phyloP scores from a whole-genome alignment of 2,888 invertebrate species.

The Patella ulyssiponensis region DNA sequence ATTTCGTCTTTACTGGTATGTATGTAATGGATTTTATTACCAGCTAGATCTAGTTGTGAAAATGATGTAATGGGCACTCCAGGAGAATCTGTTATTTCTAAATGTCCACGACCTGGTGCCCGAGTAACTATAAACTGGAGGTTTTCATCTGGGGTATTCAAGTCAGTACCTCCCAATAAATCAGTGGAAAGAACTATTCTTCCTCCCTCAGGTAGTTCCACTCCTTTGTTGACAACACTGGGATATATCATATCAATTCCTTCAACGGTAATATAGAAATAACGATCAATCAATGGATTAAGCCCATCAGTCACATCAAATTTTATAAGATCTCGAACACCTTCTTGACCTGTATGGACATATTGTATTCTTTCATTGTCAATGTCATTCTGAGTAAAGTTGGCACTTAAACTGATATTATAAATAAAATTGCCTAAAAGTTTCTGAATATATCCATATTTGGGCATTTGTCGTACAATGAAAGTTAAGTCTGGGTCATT shows the following conservation, averaged over 20 bases:
- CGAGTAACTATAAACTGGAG: slow-evolving; percentile 68
- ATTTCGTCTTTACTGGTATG: slow-evolving; percentile 68
- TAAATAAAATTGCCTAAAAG: slow-evolving; percentile 35
- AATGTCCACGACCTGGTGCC: slow-evolving; percentile 65
- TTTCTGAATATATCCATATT: slow-evolving; percentile 63
- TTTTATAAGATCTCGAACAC: slow-evolving; percentile 69
- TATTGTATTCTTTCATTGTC: slow-evolving; percentile 64
- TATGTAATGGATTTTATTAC: slow-evolving; percentile 69
- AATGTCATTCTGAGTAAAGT: slow-evolving; percentile 71
- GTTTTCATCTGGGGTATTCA: slow-evolving; percentile 65
- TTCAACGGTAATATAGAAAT: slow-evolving; percentile 70
- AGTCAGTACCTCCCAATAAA: slow-evolving; percentile 67
- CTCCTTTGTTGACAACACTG: slow-evolving; percentile 66
- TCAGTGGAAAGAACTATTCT: slow-evolving; percentile 66
- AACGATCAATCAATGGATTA: slow-evolving; percentile 68
- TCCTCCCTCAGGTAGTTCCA: slow-evolving; percentile 69
- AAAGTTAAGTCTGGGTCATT: slow-evolving; percentile 64
- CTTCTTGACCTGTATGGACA: slow-evolving; percentile 65
- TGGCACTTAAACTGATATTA: slow-evolving; percentile 66
- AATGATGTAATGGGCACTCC: slow-evolving; percentile 66
- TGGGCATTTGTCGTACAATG: slow-evolving; percentile 64
- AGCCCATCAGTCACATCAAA: slow-evolving; percentile 71
- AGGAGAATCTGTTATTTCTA: slow-evolving; percentile 63
- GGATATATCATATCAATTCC: slow-evolving; percentile 68
- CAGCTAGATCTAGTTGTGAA: slow-evolving; percentile 69